Evolutionary conservation across 2,888 invertebrate species (phyloP).

Genomic region (Lasioglossum zephyrum): DNA sequence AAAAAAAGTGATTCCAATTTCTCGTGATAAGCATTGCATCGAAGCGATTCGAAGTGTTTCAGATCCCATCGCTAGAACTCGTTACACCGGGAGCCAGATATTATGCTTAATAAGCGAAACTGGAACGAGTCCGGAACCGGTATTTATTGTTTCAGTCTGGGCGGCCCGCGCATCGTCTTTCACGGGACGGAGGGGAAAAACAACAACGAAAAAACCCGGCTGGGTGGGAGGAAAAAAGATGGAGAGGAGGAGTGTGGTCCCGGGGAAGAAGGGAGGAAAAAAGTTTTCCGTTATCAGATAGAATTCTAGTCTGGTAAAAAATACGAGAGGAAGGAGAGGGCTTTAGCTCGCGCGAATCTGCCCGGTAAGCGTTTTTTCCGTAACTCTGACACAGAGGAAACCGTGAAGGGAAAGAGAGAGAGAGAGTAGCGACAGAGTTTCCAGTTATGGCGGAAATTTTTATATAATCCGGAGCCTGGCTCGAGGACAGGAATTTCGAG

Average conservation of each 20-base stretch:
- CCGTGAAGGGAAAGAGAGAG: neutral
- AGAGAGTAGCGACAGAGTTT: conserved; percentile 48
- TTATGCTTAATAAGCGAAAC: conserved; percentile 31
- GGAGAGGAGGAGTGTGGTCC: neutral
- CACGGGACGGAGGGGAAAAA: neutral
- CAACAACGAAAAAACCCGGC: neutral
- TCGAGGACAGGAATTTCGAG: conserved; percentile 59
- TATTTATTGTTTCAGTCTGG: conserved; percentile 49
- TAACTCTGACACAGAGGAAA: conserved; percentile 38
- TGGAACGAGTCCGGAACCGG: conserved; percentile 13
- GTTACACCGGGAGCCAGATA: neutral
- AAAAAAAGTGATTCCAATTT: too few relatives aligned
- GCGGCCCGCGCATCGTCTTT: conserved; percentile 48
- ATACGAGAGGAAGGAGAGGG: conserved; percentile 54
- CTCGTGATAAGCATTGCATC: too few relatives aligned
- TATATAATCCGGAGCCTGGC: conserved; percentile 61
- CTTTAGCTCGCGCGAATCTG: conserved; percentile 67
- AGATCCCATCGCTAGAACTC: neutral
- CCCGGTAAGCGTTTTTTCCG: conserved; percentile 66
- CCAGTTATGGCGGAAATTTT: conserved; percentile 68
- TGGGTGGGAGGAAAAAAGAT: neutral
- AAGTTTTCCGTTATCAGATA: conserved; percentile 66
- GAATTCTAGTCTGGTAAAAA: conserved; percentile 64
- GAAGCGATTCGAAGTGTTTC: too few relatives aligned
- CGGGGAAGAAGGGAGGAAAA: conserved; percentile 39